Evolutionary conservation across 1,140 invertebrate genomes (phyloP).

Genomic region (Drosophila tani): DNA sequence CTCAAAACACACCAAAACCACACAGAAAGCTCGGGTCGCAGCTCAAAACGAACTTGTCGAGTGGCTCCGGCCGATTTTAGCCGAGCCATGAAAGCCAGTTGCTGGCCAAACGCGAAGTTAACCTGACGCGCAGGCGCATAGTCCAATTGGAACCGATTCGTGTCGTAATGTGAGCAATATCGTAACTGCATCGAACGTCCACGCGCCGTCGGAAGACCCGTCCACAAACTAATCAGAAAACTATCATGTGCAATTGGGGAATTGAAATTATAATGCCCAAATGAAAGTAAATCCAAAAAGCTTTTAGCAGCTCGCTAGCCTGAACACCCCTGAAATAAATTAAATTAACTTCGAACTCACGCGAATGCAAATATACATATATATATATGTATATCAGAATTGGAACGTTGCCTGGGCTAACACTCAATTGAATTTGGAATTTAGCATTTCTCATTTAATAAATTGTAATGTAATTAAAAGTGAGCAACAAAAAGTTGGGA

Average conservation of each 20-base stretch:
- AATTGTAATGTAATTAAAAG: constrained; percentile 69
- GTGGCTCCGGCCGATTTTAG: constrained; percentile 19
- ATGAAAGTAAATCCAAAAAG: constrained; percentile 28
- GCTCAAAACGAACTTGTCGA: constrained; percentile 36
- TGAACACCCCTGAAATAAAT: constrained; percentile 35
- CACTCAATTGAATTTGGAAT: constrained; percentile 50
- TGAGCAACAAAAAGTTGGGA: constrained; percentile 40
- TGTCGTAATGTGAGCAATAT: constrained; percentile 40
- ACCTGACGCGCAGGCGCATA: constrained; percentile 70
- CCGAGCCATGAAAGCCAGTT: constrained; percentile 47
- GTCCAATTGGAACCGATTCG: constrained; percentile 33
- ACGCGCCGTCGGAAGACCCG: constrained; percentile 50
- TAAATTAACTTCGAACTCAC: constrained; percentile 51
- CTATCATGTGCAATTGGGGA: constrained; percentile 9
- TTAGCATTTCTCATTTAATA: constrained; percentile 69
- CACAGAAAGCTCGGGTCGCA: constrained; percentile 49
- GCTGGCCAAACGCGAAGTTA: constrained; percentile 61
- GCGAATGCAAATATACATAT: constrained; percentile 55
- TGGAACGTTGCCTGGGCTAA: constrained; percentile 27
- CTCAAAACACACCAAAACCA: constrained; percentile 50
- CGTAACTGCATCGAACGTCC: constrained; percentile 33
- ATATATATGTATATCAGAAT: constrained; percentile 5
- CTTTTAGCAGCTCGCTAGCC: constrained; percentile 53
- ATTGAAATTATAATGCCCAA: constrained; percentile 7
- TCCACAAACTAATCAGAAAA: constrained; percentile 15